Evolutionary conservation across 2,888 invertebrate species (phyloP).

Genomic region (Lochmaea capreae): DNA sequence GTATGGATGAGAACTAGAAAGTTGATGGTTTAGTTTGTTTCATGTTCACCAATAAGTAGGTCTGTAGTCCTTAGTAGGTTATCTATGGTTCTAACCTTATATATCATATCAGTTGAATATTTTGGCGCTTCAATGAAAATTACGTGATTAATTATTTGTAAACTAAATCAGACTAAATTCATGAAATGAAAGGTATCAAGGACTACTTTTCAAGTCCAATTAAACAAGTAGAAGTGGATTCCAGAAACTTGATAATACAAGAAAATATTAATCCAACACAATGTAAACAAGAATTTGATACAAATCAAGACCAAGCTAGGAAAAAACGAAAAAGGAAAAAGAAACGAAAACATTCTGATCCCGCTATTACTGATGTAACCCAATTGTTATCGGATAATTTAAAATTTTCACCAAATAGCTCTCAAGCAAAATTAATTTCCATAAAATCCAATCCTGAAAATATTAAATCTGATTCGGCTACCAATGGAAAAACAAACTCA

Average conservation of each 20-base stretch:
- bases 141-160: not conserved
- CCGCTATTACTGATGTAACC: constrained; percentile 48
- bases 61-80: too few species aligned
- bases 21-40: too few species aligned
- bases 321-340: constrained; percentile 37
- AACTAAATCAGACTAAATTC: not conserved
- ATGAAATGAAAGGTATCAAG: constrained; percentile 45
- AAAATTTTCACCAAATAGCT: constrained; percentile 46
- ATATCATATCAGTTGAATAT: not conserved
- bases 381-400: constrained; percentile 49
- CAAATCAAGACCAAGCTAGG: constrained; percentile 6
- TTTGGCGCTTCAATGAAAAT: constrained; percentile 22
- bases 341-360: constrained; percentile 49
- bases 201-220: constrained; percentile 49
- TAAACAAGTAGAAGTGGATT: constrained; percentile 35
- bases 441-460: not conserved
- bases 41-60: too few species aligned
- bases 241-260: constrained; percentile 21
- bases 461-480: not conserved
- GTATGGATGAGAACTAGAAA: too few species aligned
- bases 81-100: constrained; percentile 7
- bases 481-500: not conserved
- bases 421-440: constrained; percentile 5
- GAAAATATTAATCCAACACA: constrained; percentile 16
- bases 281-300: constrained; percentile 13